Base-by-base conservation (phyloP, 2,797 vertebrate species). In the Spinibarbus caldwelli region DNA sequence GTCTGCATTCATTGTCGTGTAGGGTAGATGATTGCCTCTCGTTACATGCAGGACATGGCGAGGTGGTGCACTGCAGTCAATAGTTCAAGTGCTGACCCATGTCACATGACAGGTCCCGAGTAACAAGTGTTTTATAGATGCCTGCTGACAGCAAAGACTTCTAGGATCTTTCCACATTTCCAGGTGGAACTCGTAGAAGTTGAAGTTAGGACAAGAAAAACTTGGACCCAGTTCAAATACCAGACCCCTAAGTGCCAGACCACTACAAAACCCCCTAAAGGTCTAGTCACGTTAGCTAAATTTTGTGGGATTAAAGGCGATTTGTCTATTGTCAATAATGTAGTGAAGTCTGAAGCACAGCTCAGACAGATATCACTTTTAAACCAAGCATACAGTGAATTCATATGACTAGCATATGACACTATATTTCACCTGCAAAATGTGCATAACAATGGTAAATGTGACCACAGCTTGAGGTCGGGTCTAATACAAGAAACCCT, bases 21-120 rank as follows among this genome's bases (percentile, higher is more conserved):
- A 47, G 54, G 78, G 78, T 26, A 70, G 78, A 71, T 54, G 73
- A 67, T 75, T 59, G 71, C 29, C 34, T 62, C 62, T 82, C n/a
- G 38, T 79, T 85, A 82, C 67, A 29, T 73, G 26, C 82, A 80
- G 29, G 83, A 88, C 84, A 87, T 71, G 86, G 87, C 86, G 79
- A 88, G 52, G 75, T 92, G 87, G 71, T 92, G 86, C 76, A 86
- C 77, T 57, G 84, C 90, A 88, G 80, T 87, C 62, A 85, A 75
- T 86, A 87, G 90, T 85, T 90, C 90, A 88, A 84, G 87, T 91
- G 88, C 87, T 90, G 91, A 91, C 90, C 86, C 86, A 84, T 86
- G 92, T 96, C 93, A 94, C 92, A 92, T 94, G 94, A 94, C 91
- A 90, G 87, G 90, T 86, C 88, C 76, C 82, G 90, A 91, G 90